These are phyloP conservation scores for Scalopus aquaticus DNA, from an alignment of 2,113 vertebrate genomes.

Conservation along the genomic window DNA sequence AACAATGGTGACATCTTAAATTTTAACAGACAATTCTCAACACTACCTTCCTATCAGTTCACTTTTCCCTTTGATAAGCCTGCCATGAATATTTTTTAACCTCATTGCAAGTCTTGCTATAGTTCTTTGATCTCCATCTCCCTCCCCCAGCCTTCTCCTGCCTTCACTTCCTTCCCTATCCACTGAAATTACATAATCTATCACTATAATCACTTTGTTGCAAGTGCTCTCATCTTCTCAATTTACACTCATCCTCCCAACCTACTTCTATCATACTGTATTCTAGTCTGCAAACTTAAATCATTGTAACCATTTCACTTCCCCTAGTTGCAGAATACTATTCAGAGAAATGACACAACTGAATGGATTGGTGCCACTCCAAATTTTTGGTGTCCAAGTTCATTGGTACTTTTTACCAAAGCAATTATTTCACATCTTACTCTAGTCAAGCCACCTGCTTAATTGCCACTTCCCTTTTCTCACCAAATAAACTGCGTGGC, in stretches of 20 bases:
- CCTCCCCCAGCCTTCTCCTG: neutral
- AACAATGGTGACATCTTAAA: constrained; percentile 24
- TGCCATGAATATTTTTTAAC: neutral
- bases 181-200: neutral
- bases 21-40: neutral
- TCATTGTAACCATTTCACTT: neutral
- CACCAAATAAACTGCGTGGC: neutral
- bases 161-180: neutral
- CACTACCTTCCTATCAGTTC: neutral
- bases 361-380: neutral
- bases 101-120: neutral
- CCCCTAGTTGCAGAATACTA: neutral
- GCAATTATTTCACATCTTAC: neutral
- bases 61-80: constrained; percentile 13
- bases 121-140: neutral
- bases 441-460: neutral
- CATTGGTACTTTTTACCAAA: neutral
- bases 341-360: neutral
- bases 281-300: neutral
- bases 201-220: neutral
- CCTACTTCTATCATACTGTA: neutral
- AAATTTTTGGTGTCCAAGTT: neutral
- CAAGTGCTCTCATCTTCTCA: neutral
- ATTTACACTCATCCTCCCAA: neutral
- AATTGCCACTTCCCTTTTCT: neutral